phyloP scores from a whole-genome alignment of 1,140 invertebrate genomes.

The Theocolax elegans region DNA sequence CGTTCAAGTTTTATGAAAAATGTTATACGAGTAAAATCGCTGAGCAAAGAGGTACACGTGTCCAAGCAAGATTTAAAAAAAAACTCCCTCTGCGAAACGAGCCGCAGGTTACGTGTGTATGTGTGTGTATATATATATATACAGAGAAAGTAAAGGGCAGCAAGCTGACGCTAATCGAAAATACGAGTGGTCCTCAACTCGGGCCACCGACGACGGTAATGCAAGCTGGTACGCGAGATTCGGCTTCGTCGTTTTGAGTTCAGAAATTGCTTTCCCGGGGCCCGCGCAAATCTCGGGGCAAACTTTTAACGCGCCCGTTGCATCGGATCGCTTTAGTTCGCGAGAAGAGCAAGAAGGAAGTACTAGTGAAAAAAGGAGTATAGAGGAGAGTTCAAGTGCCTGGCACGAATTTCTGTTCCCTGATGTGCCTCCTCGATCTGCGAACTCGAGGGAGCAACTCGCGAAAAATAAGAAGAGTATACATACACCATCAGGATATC shows the following conservation, averaged over 20 bases:
- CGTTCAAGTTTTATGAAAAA: no score
- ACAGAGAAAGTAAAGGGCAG: no score
- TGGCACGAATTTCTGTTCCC: no score
- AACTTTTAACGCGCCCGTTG: constrained; percentile 46
- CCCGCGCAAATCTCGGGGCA: background rate
- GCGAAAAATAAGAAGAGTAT: constrained; percentile 19
- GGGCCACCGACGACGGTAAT: no score
- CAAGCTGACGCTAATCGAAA: constrained; percentile 35
- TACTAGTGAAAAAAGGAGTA: background rate
- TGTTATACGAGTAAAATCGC: no score
- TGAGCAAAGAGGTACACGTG: no score
- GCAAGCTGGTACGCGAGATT: no score
- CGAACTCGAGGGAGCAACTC: constrained; percentile 1
- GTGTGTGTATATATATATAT: no score
- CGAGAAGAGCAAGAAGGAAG: background rate
- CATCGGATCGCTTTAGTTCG: constrained; percentile 46
- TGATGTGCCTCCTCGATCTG: background rate
- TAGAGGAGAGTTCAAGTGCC: background rate
- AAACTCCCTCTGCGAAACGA: background rate
- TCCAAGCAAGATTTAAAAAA: background rate
- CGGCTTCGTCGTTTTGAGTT: constrained; percentile 10
- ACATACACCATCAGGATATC: background rate
- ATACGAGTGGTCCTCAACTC: background rate
- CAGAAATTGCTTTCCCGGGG: constrained; percentile 40
- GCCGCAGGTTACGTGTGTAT: no score